Percentiles rank a stretch among this genome's conserved stretches.
phyloP scores from a whole-genome alignment of 2,113 vertebrate genomes.

The Chrysochloris asiatica region DNA sequence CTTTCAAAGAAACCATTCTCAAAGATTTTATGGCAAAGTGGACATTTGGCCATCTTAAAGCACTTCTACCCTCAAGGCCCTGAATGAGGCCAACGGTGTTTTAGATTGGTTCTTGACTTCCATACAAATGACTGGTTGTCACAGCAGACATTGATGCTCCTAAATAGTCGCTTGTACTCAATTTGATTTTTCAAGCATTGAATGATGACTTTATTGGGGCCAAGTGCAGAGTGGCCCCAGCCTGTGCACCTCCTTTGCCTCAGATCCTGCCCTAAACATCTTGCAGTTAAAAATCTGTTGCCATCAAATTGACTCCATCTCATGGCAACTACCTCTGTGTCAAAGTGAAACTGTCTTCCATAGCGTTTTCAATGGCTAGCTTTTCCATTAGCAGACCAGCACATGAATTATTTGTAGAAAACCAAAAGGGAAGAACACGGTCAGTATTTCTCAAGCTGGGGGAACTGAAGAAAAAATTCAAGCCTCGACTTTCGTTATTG shows the following conservation, averaged over 20 bases:
- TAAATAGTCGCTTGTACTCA: background rate
- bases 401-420: no score
- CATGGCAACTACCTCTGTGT: background rate
- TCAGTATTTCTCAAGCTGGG: no score
- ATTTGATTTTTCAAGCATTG: background rate
- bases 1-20: background rate
- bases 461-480: no score
- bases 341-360: background rate
- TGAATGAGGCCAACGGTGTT: background rate
- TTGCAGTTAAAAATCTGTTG: background rate
- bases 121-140: background rate
- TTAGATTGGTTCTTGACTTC: conserved; percentile 21
- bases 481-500: no score
- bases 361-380: background rate
- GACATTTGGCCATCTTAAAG: background rate
- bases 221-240: background rate
- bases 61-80: background rate
- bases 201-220: background rate
- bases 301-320: background rate
- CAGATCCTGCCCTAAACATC: background rate
- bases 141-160: background rate
- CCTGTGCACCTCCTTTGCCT: background rate
- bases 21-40: background rate
- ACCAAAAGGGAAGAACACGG: no score
- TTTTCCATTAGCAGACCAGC: background rate